Base-by-base conservation (phyloP, 2,888 invertebrate genomes). In the Drosophila borborema region DNA sequence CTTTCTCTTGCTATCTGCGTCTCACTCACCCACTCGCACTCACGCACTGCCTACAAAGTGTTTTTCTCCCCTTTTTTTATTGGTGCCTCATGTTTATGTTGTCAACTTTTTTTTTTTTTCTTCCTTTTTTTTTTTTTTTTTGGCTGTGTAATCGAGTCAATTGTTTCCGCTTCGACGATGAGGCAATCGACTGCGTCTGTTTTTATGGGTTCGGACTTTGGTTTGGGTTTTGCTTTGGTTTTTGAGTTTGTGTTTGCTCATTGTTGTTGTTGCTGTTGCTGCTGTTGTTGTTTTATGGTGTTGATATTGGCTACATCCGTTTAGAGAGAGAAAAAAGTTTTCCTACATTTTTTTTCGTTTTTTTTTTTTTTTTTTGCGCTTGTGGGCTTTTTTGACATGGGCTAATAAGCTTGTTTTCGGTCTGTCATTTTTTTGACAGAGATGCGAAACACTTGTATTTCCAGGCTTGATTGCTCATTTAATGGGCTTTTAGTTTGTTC, bases 161-260 rank as follows among this genome's bases (percentile, higher is more conserved):
- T 86, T 86, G 86, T 86, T 86, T 86, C 87, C 86, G 87, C 78
- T 87, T 72, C 83, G 74, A 66, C 81, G 87, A 89, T 84, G 87
- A 75, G 83, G 87, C 86, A 86, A 86, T 86, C 87, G 86, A 86
- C 77, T 86, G 89, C 81, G 79, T 86, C 82, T 80, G 75, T 72
- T 86, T 86, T 86, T 86, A 86, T 89, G 73, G 72, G 76, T 45
- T 75, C 75, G 63, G 56, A 67, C 63, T 79, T 41, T 62, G 34
- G 45, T 74, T 81, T 72, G 60, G 23, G 49, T 41, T 66, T 64
- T 58, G 45, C 46, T 56, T 80, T 53, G 58, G 49, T n/a, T 64
- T 66, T 71, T 58, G 68, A 41, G 48, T 62, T 69, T 74, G 64
- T 71, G 41, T 64, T 74, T 71, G 31, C 9, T 56, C 53, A 49